Percentiles rank a stretch among this genome's conserved stretches.
Evolutionary conservation across 2,113 vertebrate genomes (phyloP).

Genomic region (Phyllostomus hastatus): DNA sequence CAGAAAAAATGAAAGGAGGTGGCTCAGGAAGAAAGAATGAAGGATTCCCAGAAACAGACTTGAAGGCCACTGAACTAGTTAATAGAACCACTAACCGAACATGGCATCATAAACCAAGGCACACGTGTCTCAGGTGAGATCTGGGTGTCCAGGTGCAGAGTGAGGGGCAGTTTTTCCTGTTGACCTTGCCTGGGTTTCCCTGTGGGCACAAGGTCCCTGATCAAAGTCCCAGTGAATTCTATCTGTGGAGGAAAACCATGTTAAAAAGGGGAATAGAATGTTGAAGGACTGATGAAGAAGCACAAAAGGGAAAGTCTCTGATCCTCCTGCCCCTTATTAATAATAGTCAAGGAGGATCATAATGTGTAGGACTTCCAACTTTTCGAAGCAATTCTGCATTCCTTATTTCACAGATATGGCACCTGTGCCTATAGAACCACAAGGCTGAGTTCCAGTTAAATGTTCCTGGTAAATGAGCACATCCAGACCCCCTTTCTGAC

Average conservation of each 20-base stretch:
- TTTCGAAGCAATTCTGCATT: neutral
- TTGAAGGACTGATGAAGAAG: neutral
- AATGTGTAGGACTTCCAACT: neutral
- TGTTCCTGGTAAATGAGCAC: too few relatives aligned
- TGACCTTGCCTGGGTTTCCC: neutral
- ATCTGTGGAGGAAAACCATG: neutral
- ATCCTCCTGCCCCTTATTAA: neutral
- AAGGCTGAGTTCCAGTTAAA: neutral
- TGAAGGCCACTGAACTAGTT: neutral
- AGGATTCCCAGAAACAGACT: neutral
- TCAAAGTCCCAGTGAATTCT: neutral
- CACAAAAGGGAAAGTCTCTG: neutral
- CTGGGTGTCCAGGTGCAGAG: neutral
- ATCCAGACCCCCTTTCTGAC: neutral
- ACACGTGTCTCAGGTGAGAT: neutral
- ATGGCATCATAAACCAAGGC: rapidly evolving
- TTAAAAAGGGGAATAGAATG: neutral
- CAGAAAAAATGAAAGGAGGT: neutral
- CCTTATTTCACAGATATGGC: neutral
- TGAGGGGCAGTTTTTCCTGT: neutral
- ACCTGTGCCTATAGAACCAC: neutral
- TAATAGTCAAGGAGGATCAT: neutral
- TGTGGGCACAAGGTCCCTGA: neutral
- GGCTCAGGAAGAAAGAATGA: neutral
- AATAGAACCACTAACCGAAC: rapidly evolving